Percentiles rank a stretch among this genome's conserved stretches.
Evolutionary conservation across 2,113 vertebrate species (phyloP).

Genomic region (Oreochromis tanganicae): DNA sequence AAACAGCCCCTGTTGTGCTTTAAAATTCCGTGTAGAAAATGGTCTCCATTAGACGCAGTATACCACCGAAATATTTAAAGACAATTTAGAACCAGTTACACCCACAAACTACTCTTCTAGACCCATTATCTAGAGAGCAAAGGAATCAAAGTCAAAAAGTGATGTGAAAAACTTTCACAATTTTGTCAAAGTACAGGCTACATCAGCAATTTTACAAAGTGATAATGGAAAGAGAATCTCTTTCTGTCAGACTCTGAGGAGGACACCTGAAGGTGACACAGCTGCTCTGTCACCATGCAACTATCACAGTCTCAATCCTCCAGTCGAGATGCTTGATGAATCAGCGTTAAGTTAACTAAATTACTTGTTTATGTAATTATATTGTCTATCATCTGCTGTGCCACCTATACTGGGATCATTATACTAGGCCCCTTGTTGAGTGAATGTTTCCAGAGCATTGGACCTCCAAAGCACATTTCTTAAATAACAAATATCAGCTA

Average conservation of each 20-base stretch:
- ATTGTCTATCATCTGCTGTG: slow-evolving; percentile 10
- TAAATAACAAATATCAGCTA: background rate
- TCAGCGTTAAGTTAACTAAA: slow-evolving; percentile 20
- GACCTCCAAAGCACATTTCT: background rate
- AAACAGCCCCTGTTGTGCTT: background rate
- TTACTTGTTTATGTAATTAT: slow-evolving; percentile 22
- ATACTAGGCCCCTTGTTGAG: background rate
- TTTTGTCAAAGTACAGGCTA: background rate
- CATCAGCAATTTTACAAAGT: slow-evolving; percentile 7
- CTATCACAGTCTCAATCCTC: background rate
- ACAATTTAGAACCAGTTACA: background rate
- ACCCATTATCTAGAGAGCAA: background rate
- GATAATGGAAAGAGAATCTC: background rate
- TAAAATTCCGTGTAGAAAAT: background rate
- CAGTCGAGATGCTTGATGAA: background rate
- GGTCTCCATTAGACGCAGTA: background rate
- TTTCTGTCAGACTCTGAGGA: background rate
- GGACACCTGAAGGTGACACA: slow-evolving; percentile 28
- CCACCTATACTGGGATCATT: slow-evolving; percentile 3
- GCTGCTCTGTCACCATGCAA: background rate
- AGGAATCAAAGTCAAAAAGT: background rate
- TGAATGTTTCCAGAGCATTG: background rate
- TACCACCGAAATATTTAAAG: background rate
- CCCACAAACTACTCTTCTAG: background rate
- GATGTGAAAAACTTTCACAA: background rate